Conservation (phyloP, 1,140 invertebrate genomes). For the Linepithema humile region DNA sequence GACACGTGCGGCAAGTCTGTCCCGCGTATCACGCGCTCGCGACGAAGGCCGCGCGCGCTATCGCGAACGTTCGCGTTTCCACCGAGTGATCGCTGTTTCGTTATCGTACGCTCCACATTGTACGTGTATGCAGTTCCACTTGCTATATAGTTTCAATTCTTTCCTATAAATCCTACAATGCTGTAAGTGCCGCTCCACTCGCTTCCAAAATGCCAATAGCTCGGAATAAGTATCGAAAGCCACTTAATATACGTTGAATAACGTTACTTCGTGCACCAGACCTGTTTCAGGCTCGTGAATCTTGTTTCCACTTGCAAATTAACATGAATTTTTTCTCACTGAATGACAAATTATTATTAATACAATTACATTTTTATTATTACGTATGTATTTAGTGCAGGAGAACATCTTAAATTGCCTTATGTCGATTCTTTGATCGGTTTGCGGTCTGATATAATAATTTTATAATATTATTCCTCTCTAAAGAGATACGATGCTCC, state of each 20-base stretch:
- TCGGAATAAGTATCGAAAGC: neutral
- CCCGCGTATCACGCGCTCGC: neutral
- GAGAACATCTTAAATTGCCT: no score
- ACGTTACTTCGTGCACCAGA: neutral
- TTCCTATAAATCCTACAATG: conserved; percentile 8
- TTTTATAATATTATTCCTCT: no score
- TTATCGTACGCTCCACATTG: conserved; percentile 4
- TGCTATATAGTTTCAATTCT: no score
- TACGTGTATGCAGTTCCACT: neutral
- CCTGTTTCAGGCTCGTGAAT: neutral
- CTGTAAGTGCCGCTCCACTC: conserved; percentile 12
- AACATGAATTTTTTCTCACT: neutral
- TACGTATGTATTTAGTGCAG: no score
- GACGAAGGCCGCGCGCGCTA: conserved; percentile 28
- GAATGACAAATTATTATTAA: neutral
- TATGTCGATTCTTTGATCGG: no score
- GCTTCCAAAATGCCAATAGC: conserved; percentile 20
- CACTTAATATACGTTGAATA: conserved; percentile 1
- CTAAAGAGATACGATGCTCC: no score
- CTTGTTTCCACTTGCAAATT: neutral
- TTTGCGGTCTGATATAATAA: no score
- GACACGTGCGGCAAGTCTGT: conserved; percentile 8
- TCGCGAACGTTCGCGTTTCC: conserved; percentile 42
- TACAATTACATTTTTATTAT: no score
- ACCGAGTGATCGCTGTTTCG: conserved; percentile 38